Percentiles rank a stretch among this genome's conserved stretches.
These are phyloP conservation scores for Phoxinus phoxinus DNA, from an alignment of 2,113 vertebrate species.

Conservation along the genomic window DNA sequence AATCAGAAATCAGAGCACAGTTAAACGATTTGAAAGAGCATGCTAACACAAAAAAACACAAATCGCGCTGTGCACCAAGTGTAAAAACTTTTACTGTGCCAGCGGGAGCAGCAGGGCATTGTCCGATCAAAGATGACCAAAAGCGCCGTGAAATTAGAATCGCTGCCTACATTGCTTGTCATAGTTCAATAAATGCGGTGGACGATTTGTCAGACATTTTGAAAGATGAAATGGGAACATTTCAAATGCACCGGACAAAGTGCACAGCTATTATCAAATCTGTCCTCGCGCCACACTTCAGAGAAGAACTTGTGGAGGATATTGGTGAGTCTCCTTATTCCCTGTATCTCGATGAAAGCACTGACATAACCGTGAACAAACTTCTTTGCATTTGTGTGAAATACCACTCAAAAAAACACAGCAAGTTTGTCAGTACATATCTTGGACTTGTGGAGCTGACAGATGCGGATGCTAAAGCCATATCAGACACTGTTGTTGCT, in stretches of 20 bases:
- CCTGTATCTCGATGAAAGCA: background rate
- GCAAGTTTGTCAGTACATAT: background rate
- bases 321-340: background rate
- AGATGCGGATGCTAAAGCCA: background rate
- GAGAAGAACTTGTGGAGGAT: background rate
- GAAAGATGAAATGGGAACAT: slow-evolving; percentile 33
- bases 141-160: too few species aligned
- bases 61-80: too few species aligned
- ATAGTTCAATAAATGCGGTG: slow-evolving; percentile 18
- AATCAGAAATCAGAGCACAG: background rate
- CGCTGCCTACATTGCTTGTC: too few species aligned
- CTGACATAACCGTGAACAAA: slow-evolving; percentile 7
- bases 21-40: background rate
- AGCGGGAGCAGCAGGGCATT: too few species aligned
- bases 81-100: too few species aligned
- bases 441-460: background rate
- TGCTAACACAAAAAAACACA: background rate
- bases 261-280: slow-evolving; percentile 44
- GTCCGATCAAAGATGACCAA: too few species aligned
- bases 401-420: slow-evolving; percentile 18
- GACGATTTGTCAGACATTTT: slow-evolving; percentile 36
- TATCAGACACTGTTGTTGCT: background rate
- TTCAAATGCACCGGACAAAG: slow-evolving; percentile 49
- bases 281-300: slow-evolving; percentile 1
- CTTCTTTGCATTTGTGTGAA: background rate